Conservation (phyloP, 2,888 invertebrate genomes). For the Liopterus haemorrhoidalis region DNA sequence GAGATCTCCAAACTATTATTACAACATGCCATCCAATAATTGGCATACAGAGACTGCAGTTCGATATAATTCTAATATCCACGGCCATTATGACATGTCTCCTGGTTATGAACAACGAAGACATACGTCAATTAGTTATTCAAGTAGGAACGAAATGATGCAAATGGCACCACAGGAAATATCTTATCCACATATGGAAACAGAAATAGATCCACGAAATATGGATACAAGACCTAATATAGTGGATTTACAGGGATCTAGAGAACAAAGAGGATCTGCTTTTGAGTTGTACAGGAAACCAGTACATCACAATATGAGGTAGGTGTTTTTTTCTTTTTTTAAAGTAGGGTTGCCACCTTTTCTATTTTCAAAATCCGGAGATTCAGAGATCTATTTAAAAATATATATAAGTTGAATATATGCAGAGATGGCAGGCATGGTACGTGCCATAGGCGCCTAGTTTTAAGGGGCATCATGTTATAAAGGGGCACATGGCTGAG, state of each 20-base stretch:
- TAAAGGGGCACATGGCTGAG: too few species aligned
- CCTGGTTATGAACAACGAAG: constrained; percentile 40
- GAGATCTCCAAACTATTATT: constrained; percentile 25
- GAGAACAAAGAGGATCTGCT: constrained; percentile 89
- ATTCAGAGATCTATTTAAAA: constrained; percentile 7
- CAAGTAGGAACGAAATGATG: constrained; percentile 32
- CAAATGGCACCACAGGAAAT: constrained; percentile 16
- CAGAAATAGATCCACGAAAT: constrained; percentile 26
- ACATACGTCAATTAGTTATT: constrained; percentile 45
- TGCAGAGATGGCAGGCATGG: too few species aligned
- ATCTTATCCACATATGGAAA: constrained; percentile 30
- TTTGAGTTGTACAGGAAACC: constrained; percentile 92
- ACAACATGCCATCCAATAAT: constrained; percentile 26
- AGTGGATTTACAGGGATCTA: constrained; percentile 72
- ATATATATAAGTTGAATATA: constrained; percentile 1
- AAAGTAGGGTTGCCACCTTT: not conserved
- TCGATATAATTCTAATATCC: constrained; percentile 39
- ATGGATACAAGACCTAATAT: constrained; percentile 36
- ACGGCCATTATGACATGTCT: constrained; percentile 43
- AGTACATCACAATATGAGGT: constrained; percentile 78
- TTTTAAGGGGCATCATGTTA: too few species aligned
- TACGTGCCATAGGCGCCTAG: too few species aligned
- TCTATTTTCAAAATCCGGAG: not conserved
- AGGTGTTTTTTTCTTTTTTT: constrained; percentile 36
- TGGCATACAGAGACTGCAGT: constrained; percentile 38